Base-by-base conservation (phyloP, 2,113 vertebrate genomes). In the Brachionichthys hirsutus region DNA sequence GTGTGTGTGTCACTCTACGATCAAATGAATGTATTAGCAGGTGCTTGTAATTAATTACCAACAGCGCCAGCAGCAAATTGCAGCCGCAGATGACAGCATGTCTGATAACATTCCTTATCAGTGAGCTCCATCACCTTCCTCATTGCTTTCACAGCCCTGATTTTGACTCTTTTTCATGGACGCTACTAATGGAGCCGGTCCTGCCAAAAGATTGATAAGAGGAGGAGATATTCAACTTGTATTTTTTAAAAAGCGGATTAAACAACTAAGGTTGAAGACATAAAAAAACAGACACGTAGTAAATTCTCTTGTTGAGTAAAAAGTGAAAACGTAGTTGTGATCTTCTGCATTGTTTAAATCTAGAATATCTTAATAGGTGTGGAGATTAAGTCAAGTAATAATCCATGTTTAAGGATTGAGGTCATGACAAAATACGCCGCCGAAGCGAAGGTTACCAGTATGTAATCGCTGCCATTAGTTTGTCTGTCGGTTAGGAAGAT, bases 11-110 rank as follows among this genome's bases (percentile, higher is more conserved):
- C 80, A 75, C 60, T 61, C 73, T 35, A 47, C 35, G 54, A 80
- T 78, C 36, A 60, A 75, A 77, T 54, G 50, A 77, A 81, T 67
- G 70, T 40, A 71, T 82, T 62, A 81, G 42, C 47, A 18, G 56
- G 45, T 17, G 50, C 24, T 58, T 65, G 70, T 82, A 81, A 88
- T 88, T 87, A 84, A 88, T 88, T 87, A 80, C 85, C 11, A 61
- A 72, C 67, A 16, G 40, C 42, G 40, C 60, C 68, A 41, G 17
- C 58, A 72, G 78, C 71, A 67, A 79, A 76, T 51, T 54, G 75
- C 75, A 46, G 58, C 73, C 69, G 70, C 71, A 77, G 68, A 79
- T 79, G 80, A 82, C 75, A 73, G 72, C 70, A 51, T 3, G 41
- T 53, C 81, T 77, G 73, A 84, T 78, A 79, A 81, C 74, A 65